Evolutionary conservation across 2,797 vertebrate genomes (phyloP), one percentile per base, ranked within the genome.

Genomic region (Semaprochilodus insignis): DNA sequence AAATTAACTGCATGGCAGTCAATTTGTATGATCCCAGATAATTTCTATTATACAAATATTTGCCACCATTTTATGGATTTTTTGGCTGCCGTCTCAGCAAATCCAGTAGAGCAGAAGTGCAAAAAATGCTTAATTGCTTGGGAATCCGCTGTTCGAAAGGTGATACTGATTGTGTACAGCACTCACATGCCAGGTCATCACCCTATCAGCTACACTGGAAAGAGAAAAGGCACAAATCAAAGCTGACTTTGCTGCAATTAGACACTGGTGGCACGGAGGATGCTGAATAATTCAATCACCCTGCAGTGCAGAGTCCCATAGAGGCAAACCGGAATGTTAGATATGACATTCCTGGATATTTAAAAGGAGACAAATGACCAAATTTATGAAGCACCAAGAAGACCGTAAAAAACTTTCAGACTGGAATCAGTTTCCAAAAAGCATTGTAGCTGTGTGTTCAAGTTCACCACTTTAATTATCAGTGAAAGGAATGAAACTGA

Each of bases 211-310:
- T 66, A 73, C 60, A n/a, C 34, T 14, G n/a, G 27, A 19, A 34
- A 17, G 52, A 21, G 19, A 74, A 55, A 34, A 73, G 66, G 66
- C 57, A 71, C 67, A 3, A 72, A 65, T 65, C 60, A 51, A 62
- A 73, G 62, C 70, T 63, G 76, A 51, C 34, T 78, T 34, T 14
- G 51, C 75, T 78, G 76, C 71, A 74, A 83, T 78, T 74, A 48
- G 76, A 83, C 51, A 59, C 81, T 34, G 13, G 36, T 8, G 76
- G 54, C 60, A 40, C 17, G 14, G 31, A 2, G 34, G 74, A 71
- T 67, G 60, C 48, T 73, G 60, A 78, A 83, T 78, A 83, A 83
- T 83, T 83, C 51, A 83, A 67, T 14, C 34, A 66, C 19, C 3
- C 62, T 67, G 19, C 51, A 59, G 34, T 83, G 70, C 70, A 74